A percentile compares a stretch with the other conserved stretches of the same genome.
Conservation (phyloP, 2,888 invertebrate genomes). For the Allophyes oxyacanthae region DNA sequence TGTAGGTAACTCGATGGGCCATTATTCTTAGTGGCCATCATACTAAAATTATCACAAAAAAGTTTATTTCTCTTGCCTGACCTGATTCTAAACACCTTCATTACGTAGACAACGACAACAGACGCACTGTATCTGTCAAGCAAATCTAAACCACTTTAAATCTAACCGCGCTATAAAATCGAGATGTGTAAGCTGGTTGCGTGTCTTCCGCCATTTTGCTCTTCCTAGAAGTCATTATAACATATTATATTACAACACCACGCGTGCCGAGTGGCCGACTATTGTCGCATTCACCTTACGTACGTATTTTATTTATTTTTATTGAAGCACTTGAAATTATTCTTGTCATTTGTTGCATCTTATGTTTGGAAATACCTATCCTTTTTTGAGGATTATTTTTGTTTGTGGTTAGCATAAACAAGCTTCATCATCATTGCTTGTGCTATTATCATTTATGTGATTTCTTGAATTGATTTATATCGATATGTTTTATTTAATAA, state of each 20-base stretch:
- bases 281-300: slow-evolving; percentile 29
- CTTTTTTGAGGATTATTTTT: too few species aligned
- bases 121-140: slow-evolving; percentile 7
- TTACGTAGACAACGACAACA: slow-evolving; percentile 14
- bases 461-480: too few species aligned
- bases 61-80: background rate
- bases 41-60: too few species aligned
- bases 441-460: too few species aligned
- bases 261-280: slow-evolving; percentile 6
- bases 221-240: slow-evolving; percentile 39
- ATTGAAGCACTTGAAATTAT: background rate
- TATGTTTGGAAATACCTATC: too few species aligned
- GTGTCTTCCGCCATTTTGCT: slow-evolving; percentile 43
- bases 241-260: slow-evolving; percentile 27
- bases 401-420: too few species aligned
- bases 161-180: slow-evolving; percentile 25
- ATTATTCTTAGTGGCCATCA: too few species aligned
- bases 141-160: slow-evolving; percentile 10
- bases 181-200: slow-evolving; percentile 29
- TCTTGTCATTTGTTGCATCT: too few species aligned
- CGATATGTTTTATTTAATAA: too few species aligned
- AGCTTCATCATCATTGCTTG: too few species aligned
- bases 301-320: slow-evolving; percentile 2
- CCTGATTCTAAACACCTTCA: background rate
- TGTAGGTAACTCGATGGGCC: too few species aligned